phyloP scores from a whole-genome alignment of 2,888 invertebrate genomes.

The Lycocerus yunnanus region DNA sequence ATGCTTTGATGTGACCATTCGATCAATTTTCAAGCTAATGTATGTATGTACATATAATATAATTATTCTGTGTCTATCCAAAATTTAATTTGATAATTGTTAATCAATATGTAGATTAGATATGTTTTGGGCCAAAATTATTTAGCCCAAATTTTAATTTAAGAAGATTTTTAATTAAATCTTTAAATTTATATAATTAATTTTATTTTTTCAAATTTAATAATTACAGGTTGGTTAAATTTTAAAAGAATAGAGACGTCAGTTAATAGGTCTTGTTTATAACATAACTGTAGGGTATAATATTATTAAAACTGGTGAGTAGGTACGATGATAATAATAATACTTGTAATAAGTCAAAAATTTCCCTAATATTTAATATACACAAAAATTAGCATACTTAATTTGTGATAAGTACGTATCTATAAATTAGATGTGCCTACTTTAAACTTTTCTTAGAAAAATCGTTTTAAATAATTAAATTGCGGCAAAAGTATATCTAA shows the following conservation, averaged over 20 bases:
- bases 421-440: neutral
- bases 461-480: constrained; percentile 21
- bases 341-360: neutral
- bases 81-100: neutral
- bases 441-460: constrained; percentile 11
- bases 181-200: neutral
- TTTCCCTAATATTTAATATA: constrained; percentile 3
- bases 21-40: no score
- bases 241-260: neutral
- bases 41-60: no score
- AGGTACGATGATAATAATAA: neutral
- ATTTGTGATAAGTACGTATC: neutral
- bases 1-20: no score
- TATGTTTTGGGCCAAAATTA: neutral
- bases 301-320: neutral
- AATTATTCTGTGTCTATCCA: neutral
- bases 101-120: neutral
- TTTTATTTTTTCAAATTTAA: neutral
- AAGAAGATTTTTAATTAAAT: neutral
- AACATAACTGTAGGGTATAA: neutral
- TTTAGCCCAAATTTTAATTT: neutral
- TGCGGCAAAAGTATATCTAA: constrained; percentile 25
- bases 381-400: neutral
- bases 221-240: neutral
- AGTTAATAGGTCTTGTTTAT: neutral